Evolutionary conservation across 2,888 invertebrate genomes (phyloP).

Genomic region (Tinea pellionella): DNA sequence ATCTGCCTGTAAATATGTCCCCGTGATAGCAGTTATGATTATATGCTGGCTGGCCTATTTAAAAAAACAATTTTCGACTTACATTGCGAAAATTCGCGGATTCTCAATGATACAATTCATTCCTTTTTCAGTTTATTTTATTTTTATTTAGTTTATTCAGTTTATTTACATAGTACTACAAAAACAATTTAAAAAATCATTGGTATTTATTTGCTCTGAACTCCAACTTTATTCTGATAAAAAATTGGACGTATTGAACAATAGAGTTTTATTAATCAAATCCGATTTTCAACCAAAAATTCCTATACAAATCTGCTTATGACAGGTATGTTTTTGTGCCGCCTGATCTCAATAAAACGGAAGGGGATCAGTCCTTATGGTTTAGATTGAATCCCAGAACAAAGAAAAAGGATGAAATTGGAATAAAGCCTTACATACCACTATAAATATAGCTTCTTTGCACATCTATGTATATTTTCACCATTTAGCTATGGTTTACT

Average conservation of each 20-base stretch:
- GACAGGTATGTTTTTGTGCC: neutral
- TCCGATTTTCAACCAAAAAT: neutral
- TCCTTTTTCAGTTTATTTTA: too few relatives aligned
- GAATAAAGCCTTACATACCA: neutral
- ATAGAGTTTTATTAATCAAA: neutral
- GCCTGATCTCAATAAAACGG: constrained; percentile 6
- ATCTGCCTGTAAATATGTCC: too few relatives aligned
- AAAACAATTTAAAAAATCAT: neutral
- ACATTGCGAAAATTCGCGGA: too few relatives aligned
- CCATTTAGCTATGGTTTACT: too few relatives aligned
- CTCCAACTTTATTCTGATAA: too few relatives aligned
- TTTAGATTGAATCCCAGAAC: neutral
- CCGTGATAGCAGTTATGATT: too few relatives aligned
- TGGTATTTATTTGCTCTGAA: too few relatives aligned
- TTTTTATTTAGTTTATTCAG: too few relatives aligned
- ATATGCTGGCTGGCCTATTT: too few relatives aligned
- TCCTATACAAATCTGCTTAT: neutral
- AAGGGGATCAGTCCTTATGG: neutral
- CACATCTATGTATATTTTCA: too few relatives aligned
- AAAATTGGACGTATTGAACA: neutral
- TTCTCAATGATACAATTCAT: too few relatives aligned
- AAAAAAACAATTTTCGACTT: too few relatives aligned
- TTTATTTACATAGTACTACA: neutral
- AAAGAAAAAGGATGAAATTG: neutral
- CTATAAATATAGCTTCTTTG: neutral